Base-by-base conservation (phyloP, 2,797 vertebrate genomes). In the Pipistrellus pipistrellus region DNA sequence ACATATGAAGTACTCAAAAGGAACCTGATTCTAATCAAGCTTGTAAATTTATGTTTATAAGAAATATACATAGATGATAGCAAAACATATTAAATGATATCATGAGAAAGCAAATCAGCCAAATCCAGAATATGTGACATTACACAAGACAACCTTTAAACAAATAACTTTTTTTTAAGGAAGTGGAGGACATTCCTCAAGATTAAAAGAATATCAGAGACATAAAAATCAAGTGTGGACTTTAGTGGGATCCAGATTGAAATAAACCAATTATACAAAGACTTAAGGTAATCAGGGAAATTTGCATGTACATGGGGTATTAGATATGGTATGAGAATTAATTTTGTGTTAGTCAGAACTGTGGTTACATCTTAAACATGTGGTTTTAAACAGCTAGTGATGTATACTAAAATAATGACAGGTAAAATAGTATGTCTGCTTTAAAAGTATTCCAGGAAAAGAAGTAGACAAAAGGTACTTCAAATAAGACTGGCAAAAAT, bases 401-500 rank as follows among this genome's bases (percentile, higher is more conserved):
- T 48, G 35, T 10, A 85, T 27, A 48, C 9, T 85, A 83, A 83
- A n/a, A 13, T 64, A 82, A 41, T 55, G 57, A 89, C 8, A 86
- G n/a, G 44, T 68, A 38, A 77, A 88, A 88, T 9, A 68, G 23
- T 57, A n/a, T 25, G 12, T 84, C 27, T 90, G 75, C 73, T 85
- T 94, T 93, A 80, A 91, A 91, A 96, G 55, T 48, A 68, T 32
- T 78, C 44, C n/a, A 68, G 59, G 35, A 76, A 76, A 73, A 75
- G 9, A 72, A 87, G 14, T 3, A 27, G 15, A 35, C 25, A 66
- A 23, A 88, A 93, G 8, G 41, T 82, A 77, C 48, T 76, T 88
- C 46, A 75, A 64, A 64, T 46, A 82, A 73, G 30, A 46, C 21
- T 46, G 10, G 41, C 41, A 62, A 88, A 32, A 32, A 84, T 55